Base-by-base conservation (phyloP, 2,888 invertebrate genomes). In the Parascotia fuliginaria region DNA sequence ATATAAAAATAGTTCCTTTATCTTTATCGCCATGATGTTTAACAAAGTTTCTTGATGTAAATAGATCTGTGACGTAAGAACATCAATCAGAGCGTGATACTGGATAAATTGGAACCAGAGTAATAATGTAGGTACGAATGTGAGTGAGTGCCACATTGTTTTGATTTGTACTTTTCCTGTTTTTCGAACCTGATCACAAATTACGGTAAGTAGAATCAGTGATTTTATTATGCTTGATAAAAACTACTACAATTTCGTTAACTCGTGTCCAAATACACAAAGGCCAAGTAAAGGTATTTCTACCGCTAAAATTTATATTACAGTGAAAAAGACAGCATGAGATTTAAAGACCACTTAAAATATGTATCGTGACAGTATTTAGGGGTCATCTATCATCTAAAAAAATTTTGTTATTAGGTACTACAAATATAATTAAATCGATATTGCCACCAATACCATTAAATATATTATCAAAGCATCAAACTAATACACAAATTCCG, bases 401-500 rank as follows among this genome's bases (percentile, higher is more conserved):
- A n/a, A n/a, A n/a, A n/a, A n/a, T n/a, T n/a, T n/a, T n/a, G n/a
- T n/a, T n/a, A n/a, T n/a, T n/a, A n/a, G n/a, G n/a, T n/a, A n/a
- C n/a, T n/a, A n/a, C n/a, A n/a, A 9, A 31, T 11, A 9, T 24
- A 33, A 38, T 37, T 38, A 36, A 32, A 11, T 43, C 24, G 46
- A 41, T 13, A 27, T 11, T 36, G 22, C 36, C 13, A 22, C 41
- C 27, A 31, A 24, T 29, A 13, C 14, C 34, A 50, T 47, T 38
- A 48, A 54, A 60, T 28, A n/a, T n/a, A 46, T 41, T 42, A 44
- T 46, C 52, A 54, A 36, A 60, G 34, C 41, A 50, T 45, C 37
- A 33, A 54, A 58, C 54, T 57, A 69, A 57, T 43, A 55, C 11
- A 27, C 44, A 58, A 54, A 57, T 61, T 52, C 50, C 46, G 57